Percentiles rank a stretch among this genome's conserved stretches.
Conservation (phyloP, 2,888 invertebrate genomes). For the Drosophila borealis region DNA sequence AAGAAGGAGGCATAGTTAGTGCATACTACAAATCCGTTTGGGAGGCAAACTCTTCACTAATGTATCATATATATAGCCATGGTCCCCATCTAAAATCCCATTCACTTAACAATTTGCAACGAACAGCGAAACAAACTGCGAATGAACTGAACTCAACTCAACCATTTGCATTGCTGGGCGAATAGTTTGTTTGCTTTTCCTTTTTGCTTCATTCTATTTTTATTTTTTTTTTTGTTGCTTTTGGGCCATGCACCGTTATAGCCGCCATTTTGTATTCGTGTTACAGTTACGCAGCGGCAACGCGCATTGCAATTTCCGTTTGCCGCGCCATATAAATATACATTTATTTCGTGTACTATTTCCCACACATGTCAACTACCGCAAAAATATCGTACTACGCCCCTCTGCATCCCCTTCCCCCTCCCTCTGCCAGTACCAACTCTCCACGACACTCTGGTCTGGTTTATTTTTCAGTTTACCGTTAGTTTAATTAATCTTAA, state of each 20-base stretch:
- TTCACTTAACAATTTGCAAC: slow-evolving; percentile 67
- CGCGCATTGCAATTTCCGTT: slow-evolving; percentile 76
- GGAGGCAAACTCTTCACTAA: slow-evolving; percentile 35
- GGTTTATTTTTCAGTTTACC: slow-evolving; percentile 72
- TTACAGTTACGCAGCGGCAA: slow-evolving; percentile 52
- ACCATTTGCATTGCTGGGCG: slow-evolving; percentile 68
- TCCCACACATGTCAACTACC: slow-evolving; percentile 66
- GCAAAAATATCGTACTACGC: slow-evolving; percentile 47
- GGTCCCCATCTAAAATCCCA: slow-evolving; percentile 61
- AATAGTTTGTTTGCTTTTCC: slow-evolving; percentile 26
- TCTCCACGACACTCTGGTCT: background rate
- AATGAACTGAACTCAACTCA: slow-evolving; percentile 61
- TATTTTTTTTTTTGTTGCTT: background rate
- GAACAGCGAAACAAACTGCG: slow-evolving; percentile 57
- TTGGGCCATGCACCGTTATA: slow-evolving; percentile 69
- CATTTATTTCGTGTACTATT: slow-evolving; percentile 73
- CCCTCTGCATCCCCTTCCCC: background rate
- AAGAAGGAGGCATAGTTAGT: slow-evolving; percentile 17
- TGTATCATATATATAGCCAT: slow-evolving; percentile 40
- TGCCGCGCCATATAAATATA: slow-evolving; percentile 74
- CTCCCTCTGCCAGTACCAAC: background rate
- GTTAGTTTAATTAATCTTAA: slow-evolving; percentile 79
- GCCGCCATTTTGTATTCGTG: slow-evolving; percentile 72
- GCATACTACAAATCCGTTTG: slow-evolving; percentile 17
- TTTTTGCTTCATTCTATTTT: background rate